Conservation (phyloP, 2,888 invertebrate species). For the Tipula lateralis region DNA sequence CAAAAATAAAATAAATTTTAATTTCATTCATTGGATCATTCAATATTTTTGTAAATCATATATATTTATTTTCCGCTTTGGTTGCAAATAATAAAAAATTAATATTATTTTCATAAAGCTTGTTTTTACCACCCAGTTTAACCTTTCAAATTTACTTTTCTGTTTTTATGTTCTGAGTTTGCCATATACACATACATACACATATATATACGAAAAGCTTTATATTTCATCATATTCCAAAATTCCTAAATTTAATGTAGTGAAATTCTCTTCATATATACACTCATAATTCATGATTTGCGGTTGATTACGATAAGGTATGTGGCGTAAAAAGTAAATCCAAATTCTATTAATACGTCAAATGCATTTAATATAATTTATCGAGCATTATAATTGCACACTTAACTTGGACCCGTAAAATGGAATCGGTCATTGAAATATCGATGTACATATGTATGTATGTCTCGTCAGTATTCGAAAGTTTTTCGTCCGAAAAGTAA, state of each 20-base stretch:
- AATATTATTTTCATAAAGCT: neutral
- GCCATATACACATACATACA: no score
- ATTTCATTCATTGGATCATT: conserved; percentile 3
- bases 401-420: neutral
- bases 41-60: neutral
- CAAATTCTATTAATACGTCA: neutral
- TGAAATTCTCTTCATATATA: neutral
- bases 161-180: neutral
- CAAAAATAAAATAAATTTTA: neutral
- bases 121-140: neutral
- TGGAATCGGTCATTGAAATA: neutral
- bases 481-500: neutral
- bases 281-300: neutral
- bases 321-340: neutral
- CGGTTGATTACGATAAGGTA: neutral
- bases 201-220: neutral
- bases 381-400: neutral
- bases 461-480: neutral
- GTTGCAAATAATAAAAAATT: neutral
- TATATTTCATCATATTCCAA: no score
- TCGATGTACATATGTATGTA: neutral
- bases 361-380: neutral
- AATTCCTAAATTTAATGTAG: neutral
- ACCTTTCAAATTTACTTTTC: neutral
- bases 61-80: neutral